Base-by-base conservation (phyloP, 2,113 vertebrate genomes). In the Ophiodon elongatus region DNA sequence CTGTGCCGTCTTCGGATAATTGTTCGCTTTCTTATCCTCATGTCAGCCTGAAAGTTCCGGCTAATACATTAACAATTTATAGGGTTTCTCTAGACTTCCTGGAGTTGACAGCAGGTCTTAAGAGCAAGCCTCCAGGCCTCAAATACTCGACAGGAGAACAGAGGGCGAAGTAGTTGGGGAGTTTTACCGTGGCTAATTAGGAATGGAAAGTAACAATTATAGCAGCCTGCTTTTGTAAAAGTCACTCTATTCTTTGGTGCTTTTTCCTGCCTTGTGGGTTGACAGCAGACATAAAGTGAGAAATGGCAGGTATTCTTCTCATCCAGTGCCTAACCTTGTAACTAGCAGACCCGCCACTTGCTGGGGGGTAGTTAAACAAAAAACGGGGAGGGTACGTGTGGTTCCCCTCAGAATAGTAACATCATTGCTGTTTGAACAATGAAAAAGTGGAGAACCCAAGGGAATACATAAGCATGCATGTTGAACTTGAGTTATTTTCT, bases 171-270 rank as follows among this genome's bases (percentile, higher is more conserved):
- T 41, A 43, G 50, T 25, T 13, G 15, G n/a, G 76, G 79, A 33
- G 70, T 73, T 88, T 88, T 66, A 79, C 54, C 25, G 9, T 69
- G 75, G 54, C 78, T 84, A 90, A 94, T 93, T 88, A 59, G 73
- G 77, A 83, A 88, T 74, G 80, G 88, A 90, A 91, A 76, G 75
- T 66, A 83, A 78, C 89, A 90, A 87, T 92, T 89, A 89, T 57
- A 67, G 47, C 62, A 47, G 71, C n/a, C 57, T 50, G 62, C 29
- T 78, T 85, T 72, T 78, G 59, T 73, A 31, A 83, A 79, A 73
- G 37, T 77, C 47, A 39, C 25, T 70, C 70, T 73, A 57, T 76
- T 72, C 56, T 0, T 43, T 25, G 13, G 2, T 41, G 1, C 17
- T 73, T 64, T 76, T 84, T 87, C 50, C 65, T 87, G 33, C 33